A percentile compares a stretch with the other conserved stretches of the same genome.
Evolutionary conservation across 2,888 invertebrate genomes (phyloP).

Genomic region (Actias luna): DNA sequence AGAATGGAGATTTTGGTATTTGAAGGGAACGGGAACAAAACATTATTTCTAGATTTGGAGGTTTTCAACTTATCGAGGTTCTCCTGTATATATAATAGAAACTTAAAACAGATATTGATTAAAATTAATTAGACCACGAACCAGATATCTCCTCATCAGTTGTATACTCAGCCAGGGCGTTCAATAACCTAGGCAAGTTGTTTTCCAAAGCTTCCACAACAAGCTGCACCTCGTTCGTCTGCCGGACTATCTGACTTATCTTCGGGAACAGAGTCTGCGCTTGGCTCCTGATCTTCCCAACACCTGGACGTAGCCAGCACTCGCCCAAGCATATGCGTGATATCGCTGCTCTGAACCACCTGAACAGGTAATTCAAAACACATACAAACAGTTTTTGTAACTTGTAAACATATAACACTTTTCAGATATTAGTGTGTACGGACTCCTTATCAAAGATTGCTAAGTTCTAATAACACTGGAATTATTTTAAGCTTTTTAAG

Average conservation of each 20-base stretch:
- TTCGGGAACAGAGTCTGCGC: constrained; percentile 72
- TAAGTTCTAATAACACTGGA: no score
- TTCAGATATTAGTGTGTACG: no score
- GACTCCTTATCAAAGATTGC: no score
- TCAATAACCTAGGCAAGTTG: constrained; percentile 67
- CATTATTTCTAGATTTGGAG: no score
- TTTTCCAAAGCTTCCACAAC: constrained; percentile 69
- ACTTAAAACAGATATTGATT: not conserved
- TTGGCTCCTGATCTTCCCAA: constrained; percentile 72
- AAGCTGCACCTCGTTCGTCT: constrained; percentile 59
- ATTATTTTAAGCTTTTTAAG: no score
- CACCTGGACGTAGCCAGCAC: constrained; percentile 72
- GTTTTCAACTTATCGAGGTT: not conserved
- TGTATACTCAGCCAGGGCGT: constrained; percentile 69
- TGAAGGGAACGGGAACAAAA: no score
- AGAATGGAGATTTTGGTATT: no score
- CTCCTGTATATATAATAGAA: not conserved
- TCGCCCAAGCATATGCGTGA: constrained; percentile 72
- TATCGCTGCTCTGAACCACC: constrained; percentile 76
- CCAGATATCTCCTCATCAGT: constrained; percentile 76
- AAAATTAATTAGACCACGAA: constrained; percentile 26
- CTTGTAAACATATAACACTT: no score
- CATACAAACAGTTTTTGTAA: no score
- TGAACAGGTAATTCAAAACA: constrained; percentile 33
- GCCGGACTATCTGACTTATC: constrained; percentile 63